Base-by-base conservation (phyloP, 2,113 vertebrate species). In the Neotoma lepida region DNA sequence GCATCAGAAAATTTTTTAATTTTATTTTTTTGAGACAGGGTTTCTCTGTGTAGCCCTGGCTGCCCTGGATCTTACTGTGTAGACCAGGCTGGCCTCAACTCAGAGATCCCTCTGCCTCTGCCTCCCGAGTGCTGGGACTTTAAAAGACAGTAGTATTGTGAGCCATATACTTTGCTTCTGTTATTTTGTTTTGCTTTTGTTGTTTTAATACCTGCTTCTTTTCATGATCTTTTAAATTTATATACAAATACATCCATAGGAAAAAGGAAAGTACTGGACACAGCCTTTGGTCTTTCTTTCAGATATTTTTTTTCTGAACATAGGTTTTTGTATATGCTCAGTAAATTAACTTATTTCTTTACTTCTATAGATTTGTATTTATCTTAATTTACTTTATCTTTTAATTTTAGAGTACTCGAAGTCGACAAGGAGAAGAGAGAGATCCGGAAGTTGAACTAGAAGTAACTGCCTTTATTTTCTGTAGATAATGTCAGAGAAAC, bases 371-470 rank as follows among this genome's bases (percentile, higher is more conserved):
- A 26, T 56, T 93, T 94, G 17, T 94, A 56, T 77, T 95, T 86
- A 28, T 94, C 94, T 95, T 95, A 89, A 94, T 97, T 96, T 22
- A 86, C 44, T 73, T 97, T 92, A 9, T 24, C 39, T 61, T n/a
- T 94, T 95, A 80, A 26, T 97, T 95, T 77, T 98, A 99, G 99
- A 99, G 99, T 97, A 99, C 99, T 84, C 99, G 99, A 95, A 99
- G 98, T 98, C 99, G 99, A 87, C 99, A 99, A 98, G 99, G 99
- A 86, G 99, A 99, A 98, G 99, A 99, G 97, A 98, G 99, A 97
- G 98, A 99, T 97, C 99, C 99, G 0, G 99, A 99, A 97, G 99
- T 99, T 96, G 99, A 99, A 98, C 98, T 99, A 97, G 99, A 99
- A 98, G 99, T 99, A 99, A 98, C 97, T 56, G 86, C 86, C 93